Evolutionary conservation across 1,140 invertebrate species (phyloP).

Genomic region (Papilio machaon): DNA sequence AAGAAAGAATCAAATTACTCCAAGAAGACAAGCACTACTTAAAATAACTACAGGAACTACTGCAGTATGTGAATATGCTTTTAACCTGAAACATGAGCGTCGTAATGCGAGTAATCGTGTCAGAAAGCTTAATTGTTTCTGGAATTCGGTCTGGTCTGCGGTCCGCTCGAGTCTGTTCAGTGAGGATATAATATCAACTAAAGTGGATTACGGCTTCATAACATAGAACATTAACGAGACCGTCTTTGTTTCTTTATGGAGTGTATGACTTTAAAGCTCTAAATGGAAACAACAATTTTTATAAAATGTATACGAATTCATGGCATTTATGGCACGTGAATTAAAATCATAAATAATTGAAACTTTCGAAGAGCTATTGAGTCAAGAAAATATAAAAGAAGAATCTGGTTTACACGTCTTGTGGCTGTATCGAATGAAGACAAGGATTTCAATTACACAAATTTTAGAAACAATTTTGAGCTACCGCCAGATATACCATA

Average conservation of each 20-base stretch:
- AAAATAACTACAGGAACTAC: slow-evolving; percentile 3
- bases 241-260: not conserved
- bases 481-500: no score
- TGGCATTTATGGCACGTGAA: not conserved
- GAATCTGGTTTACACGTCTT: not conserved
- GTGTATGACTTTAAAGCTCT: not conserved
- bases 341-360: not conserved
- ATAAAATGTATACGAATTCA: no score
- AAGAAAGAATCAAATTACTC: not conserved
- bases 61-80: slow-evolving; percentile 17
- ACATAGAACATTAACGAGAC: not conserved
- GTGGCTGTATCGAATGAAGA: no score
- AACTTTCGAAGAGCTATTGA: not conserved
- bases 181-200: slow-evolving; percentile 28
- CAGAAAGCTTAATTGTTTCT: slow-evolving; percentile 35
- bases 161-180: slow-evolving; percentile 23
- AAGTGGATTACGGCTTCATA: slow-evolving; percentile 30
- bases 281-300: not conserved
- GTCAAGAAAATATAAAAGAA: not conserved
- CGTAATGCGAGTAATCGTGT: slow-evolving; percentile 28
- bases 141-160: slow-evolving; percentile 33
- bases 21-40: not conserved
- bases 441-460: no score
- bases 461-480: no score
- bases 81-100: not conserved